Evolutionary conservation across 92 coral and sea anemone species (phyloP), one percentile per base, ranked within the genome.

Genomic region (Galaxea fascicularis): DNA sequence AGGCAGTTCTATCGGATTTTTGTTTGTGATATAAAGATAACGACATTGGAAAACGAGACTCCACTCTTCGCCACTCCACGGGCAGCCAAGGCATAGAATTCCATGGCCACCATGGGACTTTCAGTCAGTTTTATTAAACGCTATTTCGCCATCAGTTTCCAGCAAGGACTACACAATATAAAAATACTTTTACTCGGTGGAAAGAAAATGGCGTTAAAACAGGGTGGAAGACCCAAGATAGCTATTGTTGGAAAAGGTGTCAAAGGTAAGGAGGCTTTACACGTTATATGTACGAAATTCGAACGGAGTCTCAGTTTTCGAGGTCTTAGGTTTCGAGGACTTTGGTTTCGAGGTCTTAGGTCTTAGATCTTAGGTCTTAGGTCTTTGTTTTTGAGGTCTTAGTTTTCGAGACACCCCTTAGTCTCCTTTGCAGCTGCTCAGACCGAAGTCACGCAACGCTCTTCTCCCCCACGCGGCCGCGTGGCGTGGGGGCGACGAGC

Each of bases 81-180:
- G 41, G 41, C 41, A 35, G 41, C n/a, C n/a, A 53, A 53, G 59
- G 10, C 59, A 53, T 53, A 53, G 4, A 53, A 53, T 53, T 53
- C 59, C 10, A 53, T 53, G 10, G n/a, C n/a, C 59, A 53, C 59
- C 59, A 53, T 53, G 59, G n/a, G 59, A 53, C 59, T 53, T 53
- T 53, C 59, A 53, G 59, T 53, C 59, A 18, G 59, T 53, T 53
- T 53, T 53, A 53, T 53, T 53, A 53, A 53, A 53, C 59, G 59
- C n/a, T 53, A 53, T 53, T 53, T 53, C 59, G 59, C 59, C 41
- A 53, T 53, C n/a, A 53, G 59, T 53, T 53, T 53, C 59, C 59
- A 53, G 4, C 59, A 18, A 53, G 59, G 3, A 1, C 59, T 53
- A 53, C 59, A 53, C 59, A 53, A 53, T 53, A 53, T 8, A 53